Base-by-base conservation (phyloP, 2,888 invertebrate genomes). In the Buathra laborator region DNA sequence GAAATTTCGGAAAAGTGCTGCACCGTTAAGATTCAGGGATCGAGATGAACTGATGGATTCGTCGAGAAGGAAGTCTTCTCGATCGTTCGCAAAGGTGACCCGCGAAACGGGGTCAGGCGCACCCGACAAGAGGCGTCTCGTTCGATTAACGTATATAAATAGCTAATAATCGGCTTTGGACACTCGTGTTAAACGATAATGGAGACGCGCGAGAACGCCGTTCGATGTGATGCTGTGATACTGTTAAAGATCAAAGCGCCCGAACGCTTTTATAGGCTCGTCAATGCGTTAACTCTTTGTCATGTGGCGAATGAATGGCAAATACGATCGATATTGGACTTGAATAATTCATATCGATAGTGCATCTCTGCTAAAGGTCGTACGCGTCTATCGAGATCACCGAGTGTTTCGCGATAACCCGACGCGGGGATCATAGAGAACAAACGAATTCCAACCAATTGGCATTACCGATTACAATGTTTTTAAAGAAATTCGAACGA, bases 181-280 rank as follows among this genome's bases (percentile, higher is more conserved):
- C 14, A 62, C 12, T 62, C 4, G 29, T 12, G 24, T 37, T 29
- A 1, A 37, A 37, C 37, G 37, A 37, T 37, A 37, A 37, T 9
- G 37, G 37, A 37, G 37, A 37, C 37, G 37, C 37, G 37, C 6
- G 37, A 5, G 9, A 37, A 37, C 46, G 24, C 24, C 14, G 24
- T 68, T 48, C 6, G 14, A 19, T 19, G 53, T 53, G 14, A 12
- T 12, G 5, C 37, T 62, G 29, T 53, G 44, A 53, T 9, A 37
- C 37, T 76, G 64, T 64, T 44, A 51, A 68, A 29, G 29, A 14
- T 62, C 70, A 44, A 53, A 16, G 19, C 32, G 62, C 16, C 68
- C 53, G 37, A 44, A 32, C 37, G 64, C 70, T 76, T 82, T 82
- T 82, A 82, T 82, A 82, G 75, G 44, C 75, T 67, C 68, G 24